Conservation (phyloP, 2,888 invertebrate genomes). For the Lepetodrilus schrolli region DNA sequence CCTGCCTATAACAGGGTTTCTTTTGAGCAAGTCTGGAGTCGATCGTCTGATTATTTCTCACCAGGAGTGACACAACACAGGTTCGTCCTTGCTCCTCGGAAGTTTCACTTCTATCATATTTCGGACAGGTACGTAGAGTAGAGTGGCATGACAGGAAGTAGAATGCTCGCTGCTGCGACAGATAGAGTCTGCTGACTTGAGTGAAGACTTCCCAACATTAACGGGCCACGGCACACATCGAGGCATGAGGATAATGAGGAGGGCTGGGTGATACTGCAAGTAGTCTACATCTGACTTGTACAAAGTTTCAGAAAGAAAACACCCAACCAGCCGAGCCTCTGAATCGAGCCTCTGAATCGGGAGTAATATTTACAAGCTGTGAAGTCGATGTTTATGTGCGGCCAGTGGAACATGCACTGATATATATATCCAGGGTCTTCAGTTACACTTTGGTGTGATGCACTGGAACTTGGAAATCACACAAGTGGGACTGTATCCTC, state of each 20-base stretch:
- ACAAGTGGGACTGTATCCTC: constrained; percentile 15
- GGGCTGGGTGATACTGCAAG: neutral
- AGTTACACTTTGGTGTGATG: neutral
- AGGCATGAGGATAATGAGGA: neutral
- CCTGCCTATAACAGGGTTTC: too few species aligned
- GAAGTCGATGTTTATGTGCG: neutral
- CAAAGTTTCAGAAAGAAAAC: neutral
- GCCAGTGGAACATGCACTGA: neutral
- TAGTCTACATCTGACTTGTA: neutral
- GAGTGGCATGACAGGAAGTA: neutral
- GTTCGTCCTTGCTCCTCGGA: too few species aligned
- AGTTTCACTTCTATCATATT: too few species aligned
- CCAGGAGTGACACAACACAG: too few species aligned
- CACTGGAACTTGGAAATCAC: neutral
- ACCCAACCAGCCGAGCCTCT: neutral
- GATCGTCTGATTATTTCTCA: too few species aligned
- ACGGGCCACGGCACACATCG: neutral
- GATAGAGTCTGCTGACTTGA: neutral
- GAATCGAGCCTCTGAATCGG: neutral
- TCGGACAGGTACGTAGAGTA: too few species aligned
- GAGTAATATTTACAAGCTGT: constrained; percentile 21
- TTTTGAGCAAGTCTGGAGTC: too few species aligned
- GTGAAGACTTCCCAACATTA: constrained; percentile 19
- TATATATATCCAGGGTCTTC: neutral
- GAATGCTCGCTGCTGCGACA: neutral